These are phyloP conservation scores for Epinephelus awoara DNA, from an alignment of 2,797 vertebrate genomes.

Conservation along the genomic window DNA sequence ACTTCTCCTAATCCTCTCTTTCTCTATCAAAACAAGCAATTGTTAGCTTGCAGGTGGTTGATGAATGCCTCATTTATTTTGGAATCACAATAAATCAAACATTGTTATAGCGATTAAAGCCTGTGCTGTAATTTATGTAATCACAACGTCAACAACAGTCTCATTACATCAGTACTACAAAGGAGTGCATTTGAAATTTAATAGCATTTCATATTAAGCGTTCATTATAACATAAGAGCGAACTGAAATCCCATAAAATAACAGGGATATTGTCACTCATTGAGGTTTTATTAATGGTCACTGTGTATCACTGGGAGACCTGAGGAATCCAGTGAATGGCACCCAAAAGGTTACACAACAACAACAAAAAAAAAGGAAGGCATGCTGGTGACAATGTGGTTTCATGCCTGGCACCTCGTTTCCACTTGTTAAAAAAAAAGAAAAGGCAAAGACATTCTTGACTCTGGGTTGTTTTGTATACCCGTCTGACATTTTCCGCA, in stretches of 20 bases:
- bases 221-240: slow-evolving; percentile 21
- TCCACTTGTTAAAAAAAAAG: slow-evolving; percentile 14
- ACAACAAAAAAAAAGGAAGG: background rate
- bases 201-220: slow-evolving; percentile 1
- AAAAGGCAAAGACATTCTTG: slow-evolving; percentile 28
- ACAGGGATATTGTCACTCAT: background rate
- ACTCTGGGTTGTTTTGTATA: slow-evolving; percentile 28
- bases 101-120: slow-evolving; percentile 57
- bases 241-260: slow-evolving; percentile 12
- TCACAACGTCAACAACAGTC: slow-evolving; percentile 44
- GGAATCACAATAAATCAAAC: slow-evolving; percentile 53
- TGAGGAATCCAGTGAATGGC: slow-evolving; percentile 11
- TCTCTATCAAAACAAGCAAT: slow-evolving; percentile 52
- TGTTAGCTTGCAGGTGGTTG: slow-evolving; percentile 69
- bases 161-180: slow-evolving; percentile 22
- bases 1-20: slow-evolving; percentile 37
- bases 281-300: slow-evolving; percentile 3
- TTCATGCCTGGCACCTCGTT: slow-evolving; percentile 8
- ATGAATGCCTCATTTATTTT: slow-evolving; percentile 67
- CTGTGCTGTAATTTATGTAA: slow-evolving; percentile 38
- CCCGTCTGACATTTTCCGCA: slow-evolving; percentile 42
- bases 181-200: slow-evolving; percentile 6
- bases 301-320: slow-evolving; percentile 19
- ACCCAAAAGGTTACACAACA: background rate
- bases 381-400: slow-evolving; percentile 7